These are phyloP conservation scores for Notiomystis cincta DNA, from an alignment of 2,113 vertebrate genomes.

Conservation along the genomic window DNA sequence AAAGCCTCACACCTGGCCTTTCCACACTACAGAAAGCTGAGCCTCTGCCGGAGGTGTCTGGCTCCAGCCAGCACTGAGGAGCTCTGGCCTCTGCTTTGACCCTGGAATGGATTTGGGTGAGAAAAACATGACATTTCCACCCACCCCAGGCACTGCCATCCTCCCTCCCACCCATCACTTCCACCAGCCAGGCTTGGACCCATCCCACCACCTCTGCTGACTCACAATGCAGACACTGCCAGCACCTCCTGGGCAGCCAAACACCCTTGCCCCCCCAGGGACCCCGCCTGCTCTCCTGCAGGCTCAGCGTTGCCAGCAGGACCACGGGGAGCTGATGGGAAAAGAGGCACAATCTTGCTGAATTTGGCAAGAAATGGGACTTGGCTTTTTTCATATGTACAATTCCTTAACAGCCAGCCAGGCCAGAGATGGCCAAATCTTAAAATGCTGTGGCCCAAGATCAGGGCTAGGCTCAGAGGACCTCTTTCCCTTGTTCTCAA, in stretches of 20 bases:
- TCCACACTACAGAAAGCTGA: neutral
- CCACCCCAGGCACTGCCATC: neutral
- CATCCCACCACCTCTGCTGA: neutral
- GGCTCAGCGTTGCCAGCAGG: accelerated
- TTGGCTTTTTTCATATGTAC: neutral
- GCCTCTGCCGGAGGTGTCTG: neutral
- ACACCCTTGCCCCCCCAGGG: accelerated
- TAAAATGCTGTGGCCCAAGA: neutral
- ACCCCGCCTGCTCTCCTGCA: neutral
- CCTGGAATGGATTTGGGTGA: neutral
- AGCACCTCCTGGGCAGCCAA: neutral
- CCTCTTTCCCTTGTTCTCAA: neutral
- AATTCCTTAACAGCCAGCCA: neutral
- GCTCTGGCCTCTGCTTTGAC: neutral
- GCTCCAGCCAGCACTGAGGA: neutral
- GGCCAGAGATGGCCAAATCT: neutral
- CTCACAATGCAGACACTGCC: accelerated
- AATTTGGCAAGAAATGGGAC: neutral
- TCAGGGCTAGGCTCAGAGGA: neutral
- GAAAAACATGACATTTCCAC: neutral
- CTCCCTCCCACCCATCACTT: neutral
- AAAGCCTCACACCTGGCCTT: neutral
- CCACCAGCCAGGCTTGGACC: neutral
- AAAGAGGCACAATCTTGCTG: neutral
- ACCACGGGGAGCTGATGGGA: neutral